phyloP scores from a whole-genome alignment of 2,888 invertebrate genomes.

The Scelioninae gen. 1 region DNA sequence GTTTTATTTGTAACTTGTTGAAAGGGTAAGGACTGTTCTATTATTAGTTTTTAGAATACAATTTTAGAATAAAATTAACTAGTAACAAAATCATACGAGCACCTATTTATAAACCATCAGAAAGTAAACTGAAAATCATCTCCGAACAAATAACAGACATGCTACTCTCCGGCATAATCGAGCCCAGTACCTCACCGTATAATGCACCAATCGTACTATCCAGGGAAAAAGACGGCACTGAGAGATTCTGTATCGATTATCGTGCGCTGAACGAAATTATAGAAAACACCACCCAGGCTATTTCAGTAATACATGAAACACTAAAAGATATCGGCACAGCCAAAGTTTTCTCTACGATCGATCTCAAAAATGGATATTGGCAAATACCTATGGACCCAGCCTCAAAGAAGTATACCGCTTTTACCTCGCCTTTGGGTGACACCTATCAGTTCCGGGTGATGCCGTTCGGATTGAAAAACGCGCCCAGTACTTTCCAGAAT shows the following conservation, averaged over 20 bases:
- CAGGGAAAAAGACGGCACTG: conserved; percentile 37
- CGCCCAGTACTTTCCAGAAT: background rate
- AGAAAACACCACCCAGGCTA: conserved; percentile 16
- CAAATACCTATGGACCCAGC: conserved; percentile 2
- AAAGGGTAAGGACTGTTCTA: too few relatives aligned
- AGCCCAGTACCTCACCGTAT: conserved; percentile 59
- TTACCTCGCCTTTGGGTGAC: background rate
- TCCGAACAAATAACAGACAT: conserved; percentile 51
- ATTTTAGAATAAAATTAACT: background rate
- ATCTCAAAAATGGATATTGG: background rate
- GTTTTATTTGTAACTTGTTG: too few relatives aligned
- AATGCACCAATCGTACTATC: conserved; percentile 59
- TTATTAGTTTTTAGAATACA: too few relatives aligned
- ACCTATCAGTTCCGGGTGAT: conserved; percentile 2
- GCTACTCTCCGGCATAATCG: conserved; percentile 67
- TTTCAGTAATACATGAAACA: conserved; percentile 12
- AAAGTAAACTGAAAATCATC: conserved; percentile 12
- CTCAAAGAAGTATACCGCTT: conserved; percentile 9
- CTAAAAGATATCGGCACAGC: conserved; percentile 19
- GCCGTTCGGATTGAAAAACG: conserved; percentile 20
- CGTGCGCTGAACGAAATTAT: conserved; percentile 16
- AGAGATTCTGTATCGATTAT: conserved; percentile 24
- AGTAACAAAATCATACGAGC: background rate
- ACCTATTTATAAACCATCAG: background rate
- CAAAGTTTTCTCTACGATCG: conserved; percentile 6